phyloP scores from a whole-genome alignment of 2,888 invertebrate species.

The Brachypalpus laphriformis region DNA sequence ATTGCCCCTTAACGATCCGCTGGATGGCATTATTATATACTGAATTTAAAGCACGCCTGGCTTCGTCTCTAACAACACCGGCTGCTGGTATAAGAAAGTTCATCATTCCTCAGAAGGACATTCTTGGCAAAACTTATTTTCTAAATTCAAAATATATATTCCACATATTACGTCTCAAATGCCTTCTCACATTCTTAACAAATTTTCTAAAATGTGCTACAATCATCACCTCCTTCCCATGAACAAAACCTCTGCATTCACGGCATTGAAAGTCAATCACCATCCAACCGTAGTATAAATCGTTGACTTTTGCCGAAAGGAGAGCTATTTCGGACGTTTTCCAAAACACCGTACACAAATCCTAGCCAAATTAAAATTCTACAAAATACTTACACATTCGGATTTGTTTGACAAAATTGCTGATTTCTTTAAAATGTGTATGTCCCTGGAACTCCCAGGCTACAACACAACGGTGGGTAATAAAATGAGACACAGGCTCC shows the following conservation, averaged over 20 bases:
- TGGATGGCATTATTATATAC: too few species aligned
- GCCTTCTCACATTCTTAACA: background rate
- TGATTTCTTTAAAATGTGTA: conserved; percentile 62
- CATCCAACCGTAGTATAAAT: conserved; percentile 59
- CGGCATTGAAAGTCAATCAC: conserved; percentile 66
- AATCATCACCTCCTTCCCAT: background rate
- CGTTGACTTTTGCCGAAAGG: conserved; percentile 40
- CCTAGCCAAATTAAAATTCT: conserved; percentile 72
- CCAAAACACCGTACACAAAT: conserved; percentile 50
- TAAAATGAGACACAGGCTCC: conserved; percentile 42
- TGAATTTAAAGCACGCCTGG: too few species aligned
- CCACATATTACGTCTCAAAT: background rate
- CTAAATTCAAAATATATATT: too few species aligned
- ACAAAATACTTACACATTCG: conserved; percentile 65
- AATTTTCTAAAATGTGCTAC: conserved; percentile 50
- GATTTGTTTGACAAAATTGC: conserved; percentile 73
- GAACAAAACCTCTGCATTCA: background rate
- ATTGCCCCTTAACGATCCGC: too few species aligned
- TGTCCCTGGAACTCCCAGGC: conserved; percentile 17
- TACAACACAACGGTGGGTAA: conserved; percentile 36
- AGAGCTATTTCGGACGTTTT: conserved; percentile 8
- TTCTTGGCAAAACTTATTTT: too few species aligned
- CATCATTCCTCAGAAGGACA: too few species aligned
- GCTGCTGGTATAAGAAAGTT: too few species aligned
- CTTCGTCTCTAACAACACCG: too few species aligned